Base-by-base conservation (phyloP, 2,888 invertebrate genomes). In the Tribolium freemani region DNA sequence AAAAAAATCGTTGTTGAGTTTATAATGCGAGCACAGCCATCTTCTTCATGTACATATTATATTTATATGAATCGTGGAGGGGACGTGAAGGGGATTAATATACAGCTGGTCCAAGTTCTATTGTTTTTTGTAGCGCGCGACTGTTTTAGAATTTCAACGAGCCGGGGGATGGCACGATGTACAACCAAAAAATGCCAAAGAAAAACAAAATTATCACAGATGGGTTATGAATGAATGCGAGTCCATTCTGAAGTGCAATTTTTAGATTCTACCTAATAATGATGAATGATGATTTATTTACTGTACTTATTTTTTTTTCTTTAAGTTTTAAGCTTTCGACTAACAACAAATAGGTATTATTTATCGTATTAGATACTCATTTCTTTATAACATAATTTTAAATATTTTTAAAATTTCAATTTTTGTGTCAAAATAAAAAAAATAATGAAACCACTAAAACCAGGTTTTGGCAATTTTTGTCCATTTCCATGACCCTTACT, bases 121-220 rank as follows among this genome's bases (percentile, higher is more conserved):
- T 70, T 70, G 70, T 70, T 70, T 70, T 70, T 69, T 69, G 69
- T 69, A 64, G 63, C 63, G 13, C 57, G 64, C 70, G 70, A 70
- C 70, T 61, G 70, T 70, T 70, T 70, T 70, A 64, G 64, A 64
- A 63, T 70, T 64, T 54, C 63, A 64, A 56, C 70, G 70, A 63
- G 63, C 70, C 57, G 64, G 70, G 70, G 70, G 70, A 69, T 70
- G 70, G 64, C 53, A 53, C 54, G 46, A 46, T 45, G 9, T 44
- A 16, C 48, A 26, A 21, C 6, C 8, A 48, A 57, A 16, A 67
- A 54, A 38, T 38, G 9, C 16, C n/a, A 31, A 46, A 48, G 48
- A 57, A 57, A 46, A n/a, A 21, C 8, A 31, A 45, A 57, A 63
- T n/a, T 57, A 16, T 5, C 48, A 48, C 56, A 46, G 45, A 13